Conservation (phyloP, 1,140 invertebrate species). For the Drosophila sturtevanti region DNA sequence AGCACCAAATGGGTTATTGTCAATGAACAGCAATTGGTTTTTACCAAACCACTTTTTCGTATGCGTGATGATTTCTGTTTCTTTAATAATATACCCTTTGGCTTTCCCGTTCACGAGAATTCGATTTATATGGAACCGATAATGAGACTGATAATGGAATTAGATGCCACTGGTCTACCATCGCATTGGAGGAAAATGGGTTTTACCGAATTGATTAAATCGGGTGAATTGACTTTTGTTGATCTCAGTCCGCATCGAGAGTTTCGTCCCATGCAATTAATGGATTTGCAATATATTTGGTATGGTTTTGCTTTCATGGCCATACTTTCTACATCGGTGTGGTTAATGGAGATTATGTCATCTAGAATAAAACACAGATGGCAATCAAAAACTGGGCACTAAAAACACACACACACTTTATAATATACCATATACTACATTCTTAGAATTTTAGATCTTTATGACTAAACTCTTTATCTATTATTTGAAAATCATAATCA, state of each 20-base stretch:
- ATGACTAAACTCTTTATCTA: neutral
- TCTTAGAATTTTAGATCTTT: neutral
- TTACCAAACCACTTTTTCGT: slow-evolving; percentile 59
- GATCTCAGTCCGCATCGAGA: slow-evolving; percentile 56
- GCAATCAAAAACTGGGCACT: neutral
- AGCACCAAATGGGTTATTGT: slow-evolving; percentile 59
- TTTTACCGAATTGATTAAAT: slow-evolving; percentile 59
- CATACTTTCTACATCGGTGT: slow-evolving; percentile 26
- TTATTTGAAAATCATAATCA: neutral
- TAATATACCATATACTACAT: neutral
- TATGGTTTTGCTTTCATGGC: slow-evolving; percentile 62
- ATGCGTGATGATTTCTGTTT: slow-evolving; percentile 65
- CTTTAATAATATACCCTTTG: slow-evolving; percentile 65
- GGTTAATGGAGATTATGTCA: slow-evolving; percentile 38
- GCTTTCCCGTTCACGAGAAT: slow-evolving; percentile 69
- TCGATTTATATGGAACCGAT: slow-evolving; percentile 63
- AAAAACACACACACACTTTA: neutral
- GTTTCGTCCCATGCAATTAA: slow-evolving; percentile 63
- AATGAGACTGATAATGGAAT: slow-evolving; percentile 48
- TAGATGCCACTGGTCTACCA: slow-evolving; percentile 49
- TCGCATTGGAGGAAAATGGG: slow-evolving; percentile 41
- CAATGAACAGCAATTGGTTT: slow-evolving; percentile 68
- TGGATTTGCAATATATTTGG: slow-evolving; percentile 70
- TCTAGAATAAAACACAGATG: neutral
- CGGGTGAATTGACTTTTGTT: slow-evolving; percentile 49